Percentiles rank a stretch among this genome's conserved stretches.
phyloP scores from a whole-genome alignment of 2,113 vertebrate genomes.

The Megalops atlanticus region DNA sequence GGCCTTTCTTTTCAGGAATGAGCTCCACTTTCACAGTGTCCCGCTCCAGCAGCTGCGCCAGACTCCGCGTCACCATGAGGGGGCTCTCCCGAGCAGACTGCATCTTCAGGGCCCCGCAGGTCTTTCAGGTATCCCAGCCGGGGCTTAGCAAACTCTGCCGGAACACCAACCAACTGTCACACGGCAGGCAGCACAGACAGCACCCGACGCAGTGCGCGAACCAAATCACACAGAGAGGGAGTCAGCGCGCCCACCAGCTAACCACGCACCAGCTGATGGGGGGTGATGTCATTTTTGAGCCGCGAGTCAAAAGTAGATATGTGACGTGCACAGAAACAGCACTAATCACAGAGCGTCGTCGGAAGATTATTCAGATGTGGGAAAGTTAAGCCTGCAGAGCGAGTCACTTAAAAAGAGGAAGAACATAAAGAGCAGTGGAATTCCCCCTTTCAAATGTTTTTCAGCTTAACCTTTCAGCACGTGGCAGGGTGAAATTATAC shows the following conservation, averaged over 20 bases:
- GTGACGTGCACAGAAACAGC: neutral
- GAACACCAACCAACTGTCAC: slow-evolving; percentile 22
- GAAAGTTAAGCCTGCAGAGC: neutral
- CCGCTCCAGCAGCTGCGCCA: slow-evolving; percentile 80
- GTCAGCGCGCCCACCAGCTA: neutral
- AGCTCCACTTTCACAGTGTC: slow-evolving; percentile 88
- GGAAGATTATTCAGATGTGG: neutral
- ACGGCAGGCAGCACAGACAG: neutral
- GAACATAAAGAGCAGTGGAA: neutral
- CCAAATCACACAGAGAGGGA: neutral
- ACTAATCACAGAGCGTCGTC: neutral
- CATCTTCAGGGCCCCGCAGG: slow-evolving; percentile 73
- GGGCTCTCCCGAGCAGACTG: slow-evolving; percentile 78
- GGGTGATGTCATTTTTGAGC: neutral
- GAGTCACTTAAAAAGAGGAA: neutral
- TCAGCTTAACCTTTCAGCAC: neutral
- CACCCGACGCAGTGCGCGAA: neutral
- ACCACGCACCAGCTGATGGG: neutral
- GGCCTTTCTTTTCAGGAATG: slow-evolving; percentile 95
- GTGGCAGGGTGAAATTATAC: neutral
- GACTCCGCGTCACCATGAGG: slow-evolving; percentile 77
- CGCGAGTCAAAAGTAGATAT: neutral
- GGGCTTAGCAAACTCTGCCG: slow-evolving; percentile 77
- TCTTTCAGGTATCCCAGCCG: slow-evolving; percentile 69
- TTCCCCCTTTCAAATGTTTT: neutral